Base-by-base conservation (phyloP, 2,113 vertebrate species). In the Coryphaenoides rupestris region DNA sequence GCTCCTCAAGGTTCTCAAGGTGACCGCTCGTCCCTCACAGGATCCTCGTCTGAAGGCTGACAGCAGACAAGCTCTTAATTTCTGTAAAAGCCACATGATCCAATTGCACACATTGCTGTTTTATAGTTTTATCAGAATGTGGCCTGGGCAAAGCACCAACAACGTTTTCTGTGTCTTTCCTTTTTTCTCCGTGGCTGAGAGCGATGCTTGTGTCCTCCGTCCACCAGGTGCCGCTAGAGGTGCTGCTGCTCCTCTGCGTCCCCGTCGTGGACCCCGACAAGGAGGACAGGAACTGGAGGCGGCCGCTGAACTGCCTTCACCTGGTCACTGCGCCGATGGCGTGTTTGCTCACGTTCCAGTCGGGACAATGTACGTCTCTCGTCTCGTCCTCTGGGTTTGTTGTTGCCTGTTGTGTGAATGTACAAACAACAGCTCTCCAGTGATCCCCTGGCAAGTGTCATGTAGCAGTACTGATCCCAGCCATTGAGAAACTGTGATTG, bases 271-370 rank as follows among this genome's bases (percentile, higher is more conserved):
- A 99, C 74, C 93, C 93, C 0, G 95, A 97, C 87, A 91, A 90
- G 83, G 94, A 98, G 0, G 94, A 96, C 65, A 83, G 68, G 66
- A 98, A 99, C 89, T 99, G 97, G 96, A 95, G 91, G 50, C 93
- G 96, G 12, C 96, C 97, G 3, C 89, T 99, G 22, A 99, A 99
- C 89, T 98, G 94, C 70, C 82, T 98, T 28, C 97, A 99, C 10
- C 26, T 98, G 14, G 23, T 92, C 61, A 91, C 92, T 22, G 91
- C 92, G 65, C 93, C 95, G 2, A 56, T 98, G 69, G 73, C 92
- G 71, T 92, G 92, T n/a, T 0, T 95, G 60, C 87, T 98, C 46
- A 84, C 91, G 17, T 88, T 98, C 23, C 92, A 94, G 65, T 95
- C 96, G 0, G 97, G 96, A 15, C 0, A 55, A 19, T 98, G 97